Percentiles rank a stretch among this genome's conserved stretches.
Conservation (phyloP, 2,113 vertebrate species). For the Percina caprodes region DNA sequence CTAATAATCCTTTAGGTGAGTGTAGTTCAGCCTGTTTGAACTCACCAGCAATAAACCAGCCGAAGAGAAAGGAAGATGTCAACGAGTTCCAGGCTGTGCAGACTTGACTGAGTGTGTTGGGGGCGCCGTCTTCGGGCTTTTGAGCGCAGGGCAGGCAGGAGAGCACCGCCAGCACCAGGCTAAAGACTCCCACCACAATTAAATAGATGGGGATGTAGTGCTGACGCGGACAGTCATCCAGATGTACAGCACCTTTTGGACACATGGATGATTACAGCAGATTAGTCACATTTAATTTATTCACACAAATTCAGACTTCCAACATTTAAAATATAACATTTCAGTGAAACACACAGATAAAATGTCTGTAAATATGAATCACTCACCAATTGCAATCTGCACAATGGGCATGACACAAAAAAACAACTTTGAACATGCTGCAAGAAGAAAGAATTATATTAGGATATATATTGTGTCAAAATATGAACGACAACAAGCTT, state of each 20-base stretch:
- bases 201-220: conserved; percentile 81
- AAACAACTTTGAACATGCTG: conserved; percentile 62
- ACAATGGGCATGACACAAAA: conserved; percentile 61
- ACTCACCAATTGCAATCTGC: conserved; percentile 79
- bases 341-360: background rate
- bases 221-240: conserved; percentile 76
- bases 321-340: background rate
- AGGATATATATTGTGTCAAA: too few species aligned
- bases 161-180: conserved; percentile 54
- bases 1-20: too few species aligned
- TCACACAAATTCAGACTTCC: background rate
- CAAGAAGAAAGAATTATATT: conserved; percentile 17
- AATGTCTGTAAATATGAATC: background rate
- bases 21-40: background rate
- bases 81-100: conserved; percentile 57
- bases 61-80: conserved; percentile 61
- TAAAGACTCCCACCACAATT: conserved; percentile 75
- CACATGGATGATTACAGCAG: rapidly evolving
- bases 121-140: background rate
- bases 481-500: too few species aligned
- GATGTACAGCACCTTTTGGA: conserved; percentile 68
- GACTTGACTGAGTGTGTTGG: background rate
- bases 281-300: background rate
- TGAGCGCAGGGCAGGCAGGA: conserved; percentile 65
- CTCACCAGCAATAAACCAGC: conserved; percentile 83